phyloP scores from a whole-genome alignment of 2,797 vertebrate genomes.

The Serranus cabrilla region DNA sequence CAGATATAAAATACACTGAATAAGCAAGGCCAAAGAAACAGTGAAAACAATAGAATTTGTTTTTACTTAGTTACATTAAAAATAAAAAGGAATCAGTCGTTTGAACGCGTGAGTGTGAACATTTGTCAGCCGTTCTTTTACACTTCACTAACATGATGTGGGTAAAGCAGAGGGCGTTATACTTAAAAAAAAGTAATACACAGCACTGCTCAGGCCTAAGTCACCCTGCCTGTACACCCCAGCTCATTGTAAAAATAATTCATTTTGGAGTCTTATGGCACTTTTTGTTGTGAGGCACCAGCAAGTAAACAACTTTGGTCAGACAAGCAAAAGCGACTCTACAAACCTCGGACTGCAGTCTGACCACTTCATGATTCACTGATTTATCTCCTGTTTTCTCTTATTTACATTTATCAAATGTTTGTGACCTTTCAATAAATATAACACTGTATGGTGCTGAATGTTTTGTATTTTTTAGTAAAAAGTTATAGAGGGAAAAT shows the following conservation, averaged over 20 bases:
- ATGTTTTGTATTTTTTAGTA: conserved; percentile 13
- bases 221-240: conserved; percentile 3
- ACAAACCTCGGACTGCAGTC: conserved; percentile 31
- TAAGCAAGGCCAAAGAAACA: conserved; percentile 10
- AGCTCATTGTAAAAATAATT: conserved; percentile 53
- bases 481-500: conserved; percentile 22
- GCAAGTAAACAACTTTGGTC: conserved; percentile 73
- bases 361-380: conserved; percentile 11
- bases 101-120: conserved; percentile 5
- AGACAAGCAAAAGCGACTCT: conserved; percentile 48
- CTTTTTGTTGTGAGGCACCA: conserved; percentile 74
- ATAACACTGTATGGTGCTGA: not conserved
- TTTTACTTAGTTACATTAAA: conserved; percentile 14
- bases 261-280: conserved; percentile 54
- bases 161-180: conserved; percentile 11
- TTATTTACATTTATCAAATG: conserved; percentile 11
- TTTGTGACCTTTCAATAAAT: conserved; percentile 16
- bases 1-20: conserved; percentile 24
- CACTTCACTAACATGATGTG: conserved; percentile 21
- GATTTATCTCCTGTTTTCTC: conserved; percentile 1
- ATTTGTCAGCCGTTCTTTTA: conserved; percentile 13
- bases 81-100: conserved; percentile 16
- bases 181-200: conserved; percentile 24
- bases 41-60: conserved; percentile 7
- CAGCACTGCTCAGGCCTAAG: conserved; percentile 25